These are phyloP conservation scores for Picus viridis DNA, from an alignment of 2,797 vertebrate species.

Conservation along the genomic window DNA sequence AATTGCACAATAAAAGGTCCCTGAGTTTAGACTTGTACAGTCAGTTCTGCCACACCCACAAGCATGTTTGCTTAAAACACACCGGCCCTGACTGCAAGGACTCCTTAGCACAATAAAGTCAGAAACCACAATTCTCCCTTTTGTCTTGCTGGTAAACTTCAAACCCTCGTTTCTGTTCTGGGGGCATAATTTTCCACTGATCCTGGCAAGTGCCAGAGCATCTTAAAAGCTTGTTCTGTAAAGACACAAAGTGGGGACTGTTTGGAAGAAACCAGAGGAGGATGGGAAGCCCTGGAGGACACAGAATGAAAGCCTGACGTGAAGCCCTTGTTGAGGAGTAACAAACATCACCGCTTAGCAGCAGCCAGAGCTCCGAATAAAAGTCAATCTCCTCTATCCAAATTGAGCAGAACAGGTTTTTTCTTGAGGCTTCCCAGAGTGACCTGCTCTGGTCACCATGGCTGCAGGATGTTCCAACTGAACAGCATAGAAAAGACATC, in stretches of 20 bases:
- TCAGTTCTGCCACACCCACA: not conserved
- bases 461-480: not conserved
- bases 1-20: not conserved
- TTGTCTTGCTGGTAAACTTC: not conserved
- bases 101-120: not conserved
- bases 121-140: not conserved
- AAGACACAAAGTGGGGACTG: not conserved
- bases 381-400: not conserved
- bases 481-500: not conserved
- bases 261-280: not conserved
- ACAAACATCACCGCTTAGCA: not conserved
- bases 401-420: not conserved
- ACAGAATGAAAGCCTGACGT: rapidly evolving
- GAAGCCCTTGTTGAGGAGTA: not conserved
- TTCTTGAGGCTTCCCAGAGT: not conserved
- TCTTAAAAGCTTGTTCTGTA: not conserved
- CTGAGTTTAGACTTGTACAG: conserved; percentile 5
- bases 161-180: not conserved
- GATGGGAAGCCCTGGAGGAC: not conserved
- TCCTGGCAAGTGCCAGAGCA: not conserved
- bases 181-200: not conserved
- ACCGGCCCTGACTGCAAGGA: not conserved
- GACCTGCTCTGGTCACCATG: not conserved
- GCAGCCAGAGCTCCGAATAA: not conserved
- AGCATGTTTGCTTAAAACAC: not conserved